These are phyloP conservation scores for Ophion slaviceki DNA, from an alignment of 2,888 invertebrate genomes.

Conservation along the genomic window DNA sequence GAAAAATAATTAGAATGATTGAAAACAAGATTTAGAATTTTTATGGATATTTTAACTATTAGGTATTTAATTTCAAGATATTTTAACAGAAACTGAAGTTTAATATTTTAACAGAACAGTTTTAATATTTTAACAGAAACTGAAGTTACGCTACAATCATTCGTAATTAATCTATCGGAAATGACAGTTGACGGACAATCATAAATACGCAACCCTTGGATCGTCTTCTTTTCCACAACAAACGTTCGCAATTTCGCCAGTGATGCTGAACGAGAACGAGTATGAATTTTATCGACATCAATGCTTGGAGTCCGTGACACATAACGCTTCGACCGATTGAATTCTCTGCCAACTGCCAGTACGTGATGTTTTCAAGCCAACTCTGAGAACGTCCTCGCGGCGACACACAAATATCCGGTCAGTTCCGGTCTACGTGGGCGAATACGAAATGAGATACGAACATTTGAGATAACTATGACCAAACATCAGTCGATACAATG, in stretches of 20 bases:
- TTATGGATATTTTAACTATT: too few relatives aligned
- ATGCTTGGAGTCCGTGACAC: constrained; percentile 54
- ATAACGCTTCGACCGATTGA: constrained; percentile 49
- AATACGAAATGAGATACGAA: constrained; percentile 13
- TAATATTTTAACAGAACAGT: too few relatives aligned
- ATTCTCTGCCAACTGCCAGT: constrained; percentile 41
- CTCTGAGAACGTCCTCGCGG: constrained; percentile 31
- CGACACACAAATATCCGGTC: constrained; percentile 1
- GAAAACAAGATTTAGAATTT: too few relatives aligned
- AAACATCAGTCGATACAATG: constrained; percentile 22
- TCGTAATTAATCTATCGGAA: too few relatives aligned
- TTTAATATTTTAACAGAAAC: too few relatives aligned
- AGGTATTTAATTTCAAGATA: too few relatives aligned
- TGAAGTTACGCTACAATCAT: too few relatives aligned
- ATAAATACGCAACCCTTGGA: not conserved
- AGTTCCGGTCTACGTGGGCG: constrained; percentile 47
- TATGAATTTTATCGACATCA: constrained; percentile 43
- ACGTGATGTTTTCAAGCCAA: constrained; percentile 30
- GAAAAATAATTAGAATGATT: not conserved
- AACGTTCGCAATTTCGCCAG: constrained; percentile 11
- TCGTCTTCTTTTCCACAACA: not conserved
- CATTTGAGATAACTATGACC: constrained; percentile 22
- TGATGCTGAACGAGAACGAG: constrained; percentile 44
- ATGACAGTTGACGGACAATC: not conserved
- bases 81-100: too few relatives aligned